Base-by-base conservation (phyloP, 2,797 vertebrate genomes). In the Momotus momota region DNA sequence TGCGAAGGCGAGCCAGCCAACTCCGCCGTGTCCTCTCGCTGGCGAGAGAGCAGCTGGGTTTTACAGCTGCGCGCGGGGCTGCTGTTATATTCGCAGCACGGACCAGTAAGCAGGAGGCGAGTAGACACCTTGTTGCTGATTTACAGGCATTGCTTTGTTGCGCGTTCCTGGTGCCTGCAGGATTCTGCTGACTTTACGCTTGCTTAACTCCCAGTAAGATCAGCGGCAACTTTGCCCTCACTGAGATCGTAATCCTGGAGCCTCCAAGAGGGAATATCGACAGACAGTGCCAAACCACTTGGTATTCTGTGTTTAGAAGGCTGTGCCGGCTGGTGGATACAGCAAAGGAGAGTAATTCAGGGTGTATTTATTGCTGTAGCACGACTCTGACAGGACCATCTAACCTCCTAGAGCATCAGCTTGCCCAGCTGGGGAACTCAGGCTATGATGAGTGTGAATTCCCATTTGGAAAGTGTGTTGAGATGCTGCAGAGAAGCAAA, bases 101-200 rank as follows among this genome's bases (percentile, higher is more conserved):
- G 4, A 52, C 2, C 67, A 8, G 84, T 4, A 22, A 77, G 89
- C 81, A 38, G 86, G 66, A 54, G 77, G 88, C 20, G 3, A 33
- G 93, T 3, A 85, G 92, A 73, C 90, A 96, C 94, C 95, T 97
- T 73, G 86, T 11, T 3, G 12, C 83, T 96, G 93, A 95, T 96
- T 94, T 94, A 96, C 60, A 66, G 88, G 73, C 88, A 33, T 29
- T 1, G 10, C 86, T 88, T 83, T 81, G 79, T 65, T 78, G 82
- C 18, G 75, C 57, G 0, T 29, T 92, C 71, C 64, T 23, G 33
- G 20, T 80, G 94, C 91, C 86, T 57, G 87, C 38, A 73, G 81
- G 88, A 86, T 95, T 94, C 81, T 95, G 94, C 91, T 93, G 94
- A 88, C 90, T 96, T 95, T 70, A 94, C 13, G 15, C 94, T 91